Conservation (phyloP, 2,888 invertebrate species). For the Biston stratarius region DNA sequence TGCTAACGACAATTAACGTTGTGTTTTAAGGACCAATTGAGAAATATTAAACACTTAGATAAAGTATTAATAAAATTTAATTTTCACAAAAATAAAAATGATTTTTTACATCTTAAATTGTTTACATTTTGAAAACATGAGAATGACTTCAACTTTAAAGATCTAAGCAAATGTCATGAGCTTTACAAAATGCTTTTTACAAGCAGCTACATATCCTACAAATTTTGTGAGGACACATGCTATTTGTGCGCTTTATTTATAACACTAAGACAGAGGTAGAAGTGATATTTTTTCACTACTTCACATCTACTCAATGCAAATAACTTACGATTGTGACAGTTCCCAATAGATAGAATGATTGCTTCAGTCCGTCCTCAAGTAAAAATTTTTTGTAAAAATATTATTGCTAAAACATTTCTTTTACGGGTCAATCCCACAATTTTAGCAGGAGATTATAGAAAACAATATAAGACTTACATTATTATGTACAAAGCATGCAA, state of each 20-base stretch:
- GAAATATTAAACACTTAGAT: conserved; percentile 42
- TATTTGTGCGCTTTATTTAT: conserved; percentile 51
- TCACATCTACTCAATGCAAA: conserved; percentile 43
- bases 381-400: neutral
- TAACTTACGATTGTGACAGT: neutral
- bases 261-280: conserved; percentile 37
- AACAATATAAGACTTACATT: neutral
- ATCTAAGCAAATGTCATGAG: conserved; percentile 45
- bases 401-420: conserved; percentile 1
- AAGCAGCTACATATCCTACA: conserved; percentile 22
- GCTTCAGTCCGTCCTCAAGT: conserved; percentile 15
- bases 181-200: conserved; percentile 25
- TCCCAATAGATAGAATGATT: conserved; percentile 11
- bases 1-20: conserved; percentile 33
- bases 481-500: too few relatives aligned
- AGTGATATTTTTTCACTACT: conserved; percentile 40
- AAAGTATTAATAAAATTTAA: conserved; percentile 62
- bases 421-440: neutral
- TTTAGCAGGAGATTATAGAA: neutral
- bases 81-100: conserved; percentile 69
- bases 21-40: neutral
- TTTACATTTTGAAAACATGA: conserved; percentile 47
- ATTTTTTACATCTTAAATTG: conserved; percentile 69
- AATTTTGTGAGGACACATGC: conserved; percentile 36
- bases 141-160: conserved; percentile 39